Conservation (phyloP, 2,113 vertebrate species). For the Prolemur simus region DNA sequence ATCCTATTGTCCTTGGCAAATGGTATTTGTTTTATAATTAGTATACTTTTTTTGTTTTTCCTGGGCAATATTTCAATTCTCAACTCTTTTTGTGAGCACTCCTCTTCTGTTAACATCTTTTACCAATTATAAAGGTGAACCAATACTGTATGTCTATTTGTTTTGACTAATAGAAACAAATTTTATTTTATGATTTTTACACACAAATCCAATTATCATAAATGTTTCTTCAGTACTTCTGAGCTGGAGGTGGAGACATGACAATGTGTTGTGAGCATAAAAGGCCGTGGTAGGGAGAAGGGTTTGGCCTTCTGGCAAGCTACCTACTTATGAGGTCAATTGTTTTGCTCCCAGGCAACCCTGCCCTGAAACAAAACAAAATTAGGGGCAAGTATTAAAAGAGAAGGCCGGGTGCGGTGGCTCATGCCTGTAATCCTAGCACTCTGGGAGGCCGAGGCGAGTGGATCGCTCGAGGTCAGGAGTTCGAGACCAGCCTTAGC, state of each 20-base stretch:
- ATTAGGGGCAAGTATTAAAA: neutral
- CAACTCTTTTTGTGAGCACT: neutral
- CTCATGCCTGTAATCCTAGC: too few relatives aligned
- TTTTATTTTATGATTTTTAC: neutral
- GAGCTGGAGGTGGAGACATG: neutral
- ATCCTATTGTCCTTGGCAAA: neutral
- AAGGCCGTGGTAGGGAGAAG: neutral
- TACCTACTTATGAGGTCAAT: neutral
- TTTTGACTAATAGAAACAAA: neutral
- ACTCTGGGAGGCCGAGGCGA: too few relatives aligned
- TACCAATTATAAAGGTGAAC: neutral
- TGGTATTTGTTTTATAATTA: neutral
- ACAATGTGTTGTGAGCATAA: neutral
- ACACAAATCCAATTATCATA: neutral
- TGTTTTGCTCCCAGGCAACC: neutral
- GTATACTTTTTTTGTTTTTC: neutral
- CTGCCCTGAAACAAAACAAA: neutral
- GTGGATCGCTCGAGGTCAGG: too few relatives aligned
- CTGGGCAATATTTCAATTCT: neutral
- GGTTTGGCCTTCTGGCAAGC: neutral
- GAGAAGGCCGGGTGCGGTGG: too few relatives aligned
- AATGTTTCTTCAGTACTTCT: neutral
- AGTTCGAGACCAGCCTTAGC: too few relatives aligned
- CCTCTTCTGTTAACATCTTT: neutral
- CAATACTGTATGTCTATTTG: neutral